Evolutionary conservation across 1,140 invertebrate genomes (phyloP).

Genomic region (Homarus americanus): DNA sequence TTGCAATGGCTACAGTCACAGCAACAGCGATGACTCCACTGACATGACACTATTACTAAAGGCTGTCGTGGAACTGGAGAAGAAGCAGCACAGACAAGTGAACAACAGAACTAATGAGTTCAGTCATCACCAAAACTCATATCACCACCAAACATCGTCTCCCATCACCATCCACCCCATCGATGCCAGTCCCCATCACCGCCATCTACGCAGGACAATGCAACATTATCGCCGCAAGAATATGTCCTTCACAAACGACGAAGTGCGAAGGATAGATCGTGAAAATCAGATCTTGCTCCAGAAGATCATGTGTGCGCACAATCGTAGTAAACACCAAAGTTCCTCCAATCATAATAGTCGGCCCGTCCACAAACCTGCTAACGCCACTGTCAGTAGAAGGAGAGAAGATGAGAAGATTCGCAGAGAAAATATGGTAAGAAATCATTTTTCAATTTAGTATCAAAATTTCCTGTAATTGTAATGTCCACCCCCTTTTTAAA

Average conservation of each 20-base stretch:
- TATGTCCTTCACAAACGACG: slow-evolving; percentile 79
- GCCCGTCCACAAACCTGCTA: slow-evolving; percentile 67
- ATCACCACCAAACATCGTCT: slow-evolving; percentile 45
- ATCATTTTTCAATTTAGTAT: too few relatives aligned
- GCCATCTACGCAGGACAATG: slow-evolving; percentile 58
- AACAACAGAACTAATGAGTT: too few relatives aligned
- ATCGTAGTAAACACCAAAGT: slow-evolving; percentile 50
- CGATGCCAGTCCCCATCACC: slow-evolving; percentile 72
- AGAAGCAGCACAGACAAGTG: slow-evolving; percentile 52
- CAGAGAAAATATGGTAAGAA: slow-evolving; percentile 79
- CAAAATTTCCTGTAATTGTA: too few relatives aligned
- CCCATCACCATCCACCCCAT: slow-evolving; percentile 69
- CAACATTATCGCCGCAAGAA: slow-evolving; percentile 77
- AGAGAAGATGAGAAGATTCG: slow-evolving; percentile 79
- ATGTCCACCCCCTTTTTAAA: too few relatives aligned
- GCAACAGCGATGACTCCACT: slow-evolving; percentile 50
- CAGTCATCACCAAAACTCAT: not conserved
- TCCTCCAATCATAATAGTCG: slow-evolving; percentile 40
- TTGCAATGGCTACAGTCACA: slow-evolving; percentile 40
- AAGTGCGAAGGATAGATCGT: slow-evolving; percentile 79
- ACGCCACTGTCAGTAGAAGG: slow-evolving; percentile 78
- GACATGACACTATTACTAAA: slow-evolving; percentile 59
- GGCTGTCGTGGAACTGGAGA: slow-evolving; percentile 66
- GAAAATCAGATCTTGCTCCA: slow-evolving; percentile 79
- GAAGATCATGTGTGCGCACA: slow-evolving; percentile 78